A percentile compares a stretch with the other conserved stretches of the same genome.
Conservation (phyloP, 1,140 invertebrate species). For the Microplitis mediator region DNA sequence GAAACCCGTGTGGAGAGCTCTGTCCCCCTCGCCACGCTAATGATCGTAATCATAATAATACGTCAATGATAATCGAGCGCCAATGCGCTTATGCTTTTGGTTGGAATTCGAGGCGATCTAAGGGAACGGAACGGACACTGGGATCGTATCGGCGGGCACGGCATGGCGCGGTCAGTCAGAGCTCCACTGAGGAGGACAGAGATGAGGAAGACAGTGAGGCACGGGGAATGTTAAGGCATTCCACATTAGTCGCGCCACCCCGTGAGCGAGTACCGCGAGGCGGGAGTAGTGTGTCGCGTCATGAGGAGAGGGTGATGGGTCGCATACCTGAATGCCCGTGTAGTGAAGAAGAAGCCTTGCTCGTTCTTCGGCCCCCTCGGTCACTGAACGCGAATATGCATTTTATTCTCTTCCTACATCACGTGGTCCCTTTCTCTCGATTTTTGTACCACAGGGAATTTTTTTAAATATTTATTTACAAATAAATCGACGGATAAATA, state of each 20-base stretch:
- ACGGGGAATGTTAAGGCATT: slow-evolving; percentile 24
- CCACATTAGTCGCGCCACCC: slow-evolving; percentile 35
- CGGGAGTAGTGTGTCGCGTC: slow-evolving; percentile 29
- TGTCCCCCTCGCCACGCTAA: not conserved
- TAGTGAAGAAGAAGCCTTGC: not conserved
- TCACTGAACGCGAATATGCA: slow-evolving; percentile 15
- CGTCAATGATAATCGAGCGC: slow-evolving; percentile 1
- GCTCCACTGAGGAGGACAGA: not conserved
- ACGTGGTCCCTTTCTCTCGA: not conserved
- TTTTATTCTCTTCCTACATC: not conserved
- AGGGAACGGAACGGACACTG: not conserved
- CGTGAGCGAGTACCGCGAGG: slow-evolving; percentile 6
- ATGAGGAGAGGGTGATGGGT: slow-evolving; percentile 32
- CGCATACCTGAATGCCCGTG: slow-evolving; percentile 27
- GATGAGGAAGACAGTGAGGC: slow-evolving; percentile 7
- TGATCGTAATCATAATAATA: slow-evolving; percentile 7
- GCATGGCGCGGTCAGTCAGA: not conserved
- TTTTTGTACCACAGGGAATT: not conserved
- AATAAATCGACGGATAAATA: not conserved
- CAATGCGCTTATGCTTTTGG: not conserved
- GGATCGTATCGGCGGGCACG: no score
- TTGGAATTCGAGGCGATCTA: not conserved
- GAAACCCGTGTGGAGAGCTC: not conserved
- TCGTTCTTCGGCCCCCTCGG: not conserved
- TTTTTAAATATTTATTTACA: not conserved